phyloP scores from a whole-genome alignment of 2,888 invertebrate genomes.

The Watsonalla binaria region DNA sequence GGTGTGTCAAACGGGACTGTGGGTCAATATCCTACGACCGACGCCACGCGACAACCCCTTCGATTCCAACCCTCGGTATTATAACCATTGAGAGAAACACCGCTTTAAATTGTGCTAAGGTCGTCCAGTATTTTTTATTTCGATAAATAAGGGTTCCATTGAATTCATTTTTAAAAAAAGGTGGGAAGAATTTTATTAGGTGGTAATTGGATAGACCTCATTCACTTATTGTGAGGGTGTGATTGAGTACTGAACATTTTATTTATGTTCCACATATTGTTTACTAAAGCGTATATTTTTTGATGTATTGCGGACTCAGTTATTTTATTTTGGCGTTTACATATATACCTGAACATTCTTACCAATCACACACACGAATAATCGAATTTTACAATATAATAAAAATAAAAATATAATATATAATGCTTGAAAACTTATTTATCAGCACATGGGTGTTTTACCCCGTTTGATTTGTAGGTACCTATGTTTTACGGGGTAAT shows the following conservation, averaged over 20 bases:
- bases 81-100: slow-evolving; percentile 39
- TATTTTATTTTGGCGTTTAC: too few relatives aligned
- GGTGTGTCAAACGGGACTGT: slow-evolving; percentile 14
- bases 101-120: slow-evolving; percentile 59
- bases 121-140: slow-evolving; percentile 34
- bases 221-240: slow-evolving; percentile 11
- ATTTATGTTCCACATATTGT: neutral
- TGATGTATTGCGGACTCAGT: too few relatives aligned
- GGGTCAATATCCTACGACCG: slow-evolving; percentile 55
- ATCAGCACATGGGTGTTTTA: too few relatives aligned
- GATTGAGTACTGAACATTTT: neutral
- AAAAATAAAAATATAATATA: too few relatives aligned
- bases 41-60: slow-evolving; percentile 61
- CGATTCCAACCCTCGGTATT: slow-evolving; percentile 47
- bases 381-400: too few relatives aligned
- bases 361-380: too few relatives aligned
- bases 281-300: neutral
- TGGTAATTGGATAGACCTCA: slow-evolving; percentile 31
- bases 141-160: slow-evolving; percentile 33
- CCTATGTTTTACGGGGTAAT: too few relatives aligned
- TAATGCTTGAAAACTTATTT: too few relatives aligned
- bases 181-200: slow-evolving; percentile 36
- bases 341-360: too few relatives aligned
- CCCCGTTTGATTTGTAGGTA: too few relatives aligned
- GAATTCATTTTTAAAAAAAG: slow-evolving; percentile 26